Base-by-base conservation (phyloP, 1,140 invertebrate genomes). In the Papilio xuthus region DNA sequence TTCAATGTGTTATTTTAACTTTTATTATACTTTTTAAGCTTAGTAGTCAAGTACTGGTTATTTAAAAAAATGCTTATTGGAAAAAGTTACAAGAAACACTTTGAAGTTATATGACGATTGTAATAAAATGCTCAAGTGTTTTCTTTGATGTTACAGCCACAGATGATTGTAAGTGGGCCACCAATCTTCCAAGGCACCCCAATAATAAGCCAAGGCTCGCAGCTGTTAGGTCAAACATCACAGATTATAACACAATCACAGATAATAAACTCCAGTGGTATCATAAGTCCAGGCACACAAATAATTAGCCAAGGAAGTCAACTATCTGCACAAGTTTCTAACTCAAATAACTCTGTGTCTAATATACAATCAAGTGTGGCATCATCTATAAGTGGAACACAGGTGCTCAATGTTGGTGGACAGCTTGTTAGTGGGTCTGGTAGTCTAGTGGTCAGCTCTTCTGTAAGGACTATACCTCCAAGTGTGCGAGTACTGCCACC, bases 221-320 rank as follows among this genome's bases (percentile, higher is more conserved):
- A 93, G 80, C 69, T 92, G 1, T 80, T 92, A 63, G 84, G 88
- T 15, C 91, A 90, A 77, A 88, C 85, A 28, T 84, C 89, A 23
- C 90, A 93, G 78, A 92, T 93, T 56, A 88, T 94, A 75, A 86
- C 89, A 23, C 89, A 89, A 75, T 86, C 92, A 18, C 91, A 92
- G 74, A 77, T 93, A 32, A 87, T 94, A 50, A 84, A 80, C 28
- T 82, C 89, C 6, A 89, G 89, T 80, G 89, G 91, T 77, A 85
- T 93, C 70, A 78, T 93, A 67, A 93, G 91, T 82, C 91, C 90
- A 23, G 89, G 84, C 18, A 94, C 92, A 41, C 92, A 93, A 77
- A 93, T 93, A 32, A 93, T 93, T 60, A 94, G 91, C 79, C 92
- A 94, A 82, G 92, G 92, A 13, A 90, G 89, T 13, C 92, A 93